Base-by-base conservation (phyloP, 2,113 vertebrate species). In the Rhinichthys klamathensis region DNA sequence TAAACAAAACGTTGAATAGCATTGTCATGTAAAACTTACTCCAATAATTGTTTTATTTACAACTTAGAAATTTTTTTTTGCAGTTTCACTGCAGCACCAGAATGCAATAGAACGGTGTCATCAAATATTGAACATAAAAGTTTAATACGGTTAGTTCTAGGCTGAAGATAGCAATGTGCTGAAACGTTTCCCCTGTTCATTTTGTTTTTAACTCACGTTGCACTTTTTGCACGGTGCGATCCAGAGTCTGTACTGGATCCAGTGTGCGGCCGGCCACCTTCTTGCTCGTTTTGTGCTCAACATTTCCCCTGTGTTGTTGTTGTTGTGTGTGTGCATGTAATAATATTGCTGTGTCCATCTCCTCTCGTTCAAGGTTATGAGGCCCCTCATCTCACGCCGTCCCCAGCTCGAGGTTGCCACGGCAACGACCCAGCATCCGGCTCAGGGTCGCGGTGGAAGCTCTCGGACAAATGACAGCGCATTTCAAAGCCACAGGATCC, bases 361-460 rank as follows among this genome's bases (percentile, higher is more conserved):
- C 51, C 23, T 88, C 54, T 88, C 21, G 65, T 92, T 81, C 18
- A 92, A 96, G 95, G 92, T 92, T 92, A 91, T 92, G 93, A 93
- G 87, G 90, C 91, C 89, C 90, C 90, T 92, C 91, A 88, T 82
- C 74, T 54, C 80, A 75, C 84, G 77, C 90, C 82, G 35, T 65
- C 83, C 90, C 89, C 89, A 85, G 87, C 83, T 73, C 84, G 56
- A 65, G 87, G 87, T 91, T 90, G 85, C 67, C 89, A 87, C 5
- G 41, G 85, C 92, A 82, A 89, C 51, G 82, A 87, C 82, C 88
- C 58, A 56, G 84, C 83, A 86, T 84, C 78, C 87, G 86, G 89
- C 75, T 89, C 84, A 27, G 84, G 67, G 32, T 72, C 76, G 92
- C 54, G 91, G 95, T 95, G 95, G 87, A 93, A 25, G 94, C 88